phyloP scores from a whole-genome alignment of 1,140 invertebrate genomes.

The Zaprionus gabonicus region DNA sequence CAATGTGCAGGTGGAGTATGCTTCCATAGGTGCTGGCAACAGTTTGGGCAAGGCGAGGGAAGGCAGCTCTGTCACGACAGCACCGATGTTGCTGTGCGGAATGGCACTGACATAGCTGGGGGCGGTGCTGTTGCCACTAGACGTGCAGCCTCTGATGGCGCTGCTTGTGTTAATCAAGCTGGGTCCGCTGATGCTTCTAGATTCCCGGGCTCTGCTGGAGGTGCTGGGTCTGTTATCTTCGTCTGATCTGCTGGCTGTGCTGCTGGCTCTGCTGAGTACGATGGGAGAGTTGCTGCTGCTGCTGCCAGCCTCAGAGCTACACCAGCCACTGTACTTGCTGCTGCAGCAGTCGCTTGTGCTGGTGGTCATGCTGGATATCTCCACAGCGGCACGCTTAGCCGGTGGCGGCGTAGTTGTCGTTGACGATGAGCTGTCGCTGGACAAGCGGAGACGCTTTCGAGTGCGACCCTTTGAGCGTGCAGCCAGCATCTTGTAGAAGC shows the following conservation, averaged over 20 bases:
- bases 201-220: background rate
- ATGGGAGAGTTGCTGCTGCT: background rate
- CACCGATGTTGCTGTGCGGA: background rate
- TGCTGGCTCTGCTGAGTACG: background rate
- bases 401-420: background rate
- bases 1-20: no score
- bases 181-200: background rate
- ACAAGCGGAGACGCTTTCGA: background rate
- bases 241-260: background rate
- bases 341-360: background rate
- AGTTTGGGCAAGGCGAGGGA: background rate
- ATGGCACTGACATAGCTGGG: background rate
- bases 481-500: constrained; percentile 21
- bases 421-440: background rate
- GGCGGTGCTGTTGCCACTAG: background rate
- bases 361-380: background rate
- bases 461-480: background rate
- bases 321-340: background rate
- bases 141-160: background rate
- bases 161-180: background rate
- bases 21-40: background rate
- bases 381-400: background rate
- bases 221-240: background rate
- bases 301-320: background rate
- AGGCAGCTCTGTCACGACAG: no score